These are phyloP conservation scores for Euschistus heros DNA, from an alignment of 1,140 invertebrate species.

Conservation along the genomic window DNA sequence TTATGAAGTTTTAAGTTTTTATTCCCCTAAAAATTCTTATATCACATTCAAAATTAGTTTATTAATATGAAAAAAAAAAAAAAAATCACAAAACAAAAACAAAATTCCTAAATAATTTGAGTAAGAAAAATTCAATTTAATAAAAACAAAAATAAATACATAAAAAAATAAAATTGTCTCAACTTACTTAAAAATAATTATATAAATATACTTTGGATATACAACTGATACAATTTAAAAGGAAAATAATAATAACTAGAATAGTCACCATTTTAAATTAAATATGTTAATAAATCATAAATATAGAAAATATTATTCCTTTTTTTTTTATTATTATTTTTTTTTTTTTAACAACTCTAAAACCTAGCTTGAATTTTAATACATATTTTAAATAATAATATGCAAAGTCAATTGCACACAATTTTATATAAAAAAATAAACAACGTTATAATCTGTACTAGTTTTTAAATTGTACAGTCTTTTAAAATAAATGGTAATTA, in stretches of 20 bases:
- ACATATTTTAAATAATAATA: slow-evolving; percentile 1
- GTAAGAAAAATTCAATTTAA: too few species aligned
- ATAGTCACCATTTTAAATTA: not conserved
- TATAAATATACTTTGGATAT: slow-evolving; percentile 8
- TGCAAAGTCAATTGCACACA: not conserved
- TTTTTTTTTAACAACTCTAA: not conserved
- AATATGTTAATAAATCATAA: slow-evolving; percentile 9
- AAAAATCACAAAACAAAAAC: too few species aligned
- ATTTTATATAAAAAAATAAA: slow-evolving; percentile 5
- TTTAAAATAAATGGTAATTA: not conserved
- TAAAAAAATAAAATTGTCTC: too few species aligned
- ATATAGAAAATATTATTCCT: slow-evolving; percentile 8
- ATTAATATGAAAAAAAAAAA: too few species aligned
- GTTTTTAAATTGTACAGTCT: slow-evolving; percentile 3
- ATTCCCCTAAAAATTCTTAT: too few species aligned
- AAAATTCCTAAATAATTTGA: too few species aligned
- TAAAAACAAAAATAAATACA: too few species aligned
- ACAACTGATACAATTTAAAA: not conserved
- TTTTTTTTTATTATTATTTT: not conserved
- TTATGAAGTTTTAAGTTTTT: too few species aligned
- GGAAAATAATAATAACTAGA: not conserved
- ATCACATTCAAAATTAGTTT: too few species aligned
- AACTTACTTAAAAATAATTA: not conserved
- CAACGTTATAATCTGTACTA: slow-evolving; percentile 2
- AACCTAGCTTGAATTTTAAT: not conserved